Evolutionary conservation across 2,113 vertebrate species (phyloP).

Genomic region (Tachuris rubrigastra): DNA sequence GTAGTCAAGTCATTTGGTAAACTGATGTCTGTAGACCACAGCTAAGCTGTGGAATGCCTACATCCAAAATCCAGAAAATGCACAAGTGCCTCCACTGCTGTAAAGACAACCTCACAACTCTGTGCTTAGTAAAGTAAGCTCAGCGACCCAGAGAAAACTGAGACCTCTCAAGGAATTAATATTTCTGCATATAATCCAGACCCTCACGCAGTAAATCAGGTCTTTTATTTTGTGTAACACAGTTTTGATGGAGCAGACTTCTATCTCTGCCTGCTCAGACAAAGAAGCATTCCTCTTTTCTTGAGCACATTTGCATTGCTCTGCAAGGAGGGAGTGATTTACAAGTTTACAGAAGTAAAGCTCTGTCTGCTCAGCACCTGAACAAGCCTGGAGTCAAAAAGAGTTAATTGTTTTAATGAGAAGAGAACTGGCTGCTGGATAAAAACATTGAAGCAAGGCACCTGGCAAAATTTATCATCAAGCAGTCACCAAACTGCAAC

Average conservation of each 20-base stretch:
- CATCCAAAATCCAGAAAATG: neutral
- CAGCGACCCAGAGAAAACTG: neutral
- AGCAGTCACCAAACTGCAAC: neutral
- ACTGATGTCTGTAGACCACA: conserved; percentile 30
- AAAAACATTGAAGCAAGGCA: neutral
- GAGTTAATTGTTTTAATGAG: neutral
- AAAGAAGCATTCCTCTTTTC: neutral
- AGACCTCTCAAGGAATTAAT: neutral
- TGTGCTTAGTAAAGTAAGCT: neutral
- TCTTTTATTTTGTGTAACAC: neutral
- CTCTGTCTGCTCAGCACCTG: conserved; percentile 1
- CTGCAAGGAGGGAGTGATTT: neutral
- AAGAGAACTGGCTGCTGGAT: neutral
- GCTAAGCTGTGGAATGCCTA: neutral
- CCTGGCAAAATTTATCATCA: neutral
- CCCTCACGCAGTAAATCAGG: neutral
- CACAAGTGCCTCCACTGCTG: neutral
- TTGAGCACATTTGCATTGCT: neutral
- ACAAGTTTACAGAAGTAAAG: neutral
- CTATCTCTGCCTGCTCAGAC: neutral
- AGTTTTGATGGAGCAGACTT: neutral
- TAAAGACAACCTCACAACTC: neutral
- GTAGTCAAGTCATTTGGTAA: conserved; percentile 1
- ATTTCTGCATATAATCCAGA: neutral
- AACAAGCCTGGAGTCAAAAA: neutral